Conservation (phyloP, 2,113 vertebrate species). For the Eolophus roseicapilla region DNA sequence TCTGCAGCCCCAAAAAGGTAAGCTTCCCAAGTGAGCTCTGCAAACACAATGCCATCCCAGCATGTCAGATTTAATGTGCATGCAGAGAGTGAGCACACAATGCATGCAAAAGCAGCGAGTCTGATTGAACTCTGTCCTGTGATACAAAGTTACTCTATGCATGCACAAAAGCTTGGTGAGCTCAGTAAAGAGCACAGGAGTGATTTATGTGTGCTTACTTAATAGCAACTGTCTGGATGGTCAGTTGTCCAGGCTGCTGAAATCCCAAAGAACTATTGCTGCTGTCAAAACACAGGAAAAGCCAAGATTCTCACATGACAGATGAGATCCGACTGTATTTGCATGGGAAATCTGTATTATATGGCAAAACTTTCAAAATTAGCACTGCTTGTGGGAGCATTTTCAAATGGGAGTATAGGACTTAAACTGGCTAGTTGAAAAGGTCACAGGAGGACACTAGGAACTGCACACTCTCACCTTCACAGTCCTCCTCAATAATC, state of each 20-base stretch:
- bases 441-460: neutral
- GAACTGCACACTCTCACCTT: neutral
- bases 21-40: neutral
- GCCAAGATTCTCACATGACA: neutral
- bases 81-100: neutral
- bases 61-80: neutral
- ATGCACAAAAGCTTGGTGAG: neutral
- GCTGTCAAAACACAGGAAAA: neutral
- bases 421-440: neutral
- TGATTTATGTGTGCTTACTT: neutral
- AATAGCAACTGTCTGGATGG: neutral
- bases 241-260: neutral
- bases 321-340: neutral
- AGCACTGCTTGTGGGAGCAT: neutral
- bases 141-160: neutral
- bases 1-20: neutral
- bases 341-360: neutral
- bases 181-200: neutral
- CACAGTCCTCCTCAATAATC: neutral
- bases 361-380: neutral
- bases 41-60: neutral
- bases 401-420: neutral
- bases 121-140: neutral
- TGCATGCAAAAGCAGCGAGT: neutral
- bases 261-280: neutral